Evolutionary conservation across 2,797 vertebrate species (phyloP).

Genomic region (Aldrovandia affinis): DNA sequence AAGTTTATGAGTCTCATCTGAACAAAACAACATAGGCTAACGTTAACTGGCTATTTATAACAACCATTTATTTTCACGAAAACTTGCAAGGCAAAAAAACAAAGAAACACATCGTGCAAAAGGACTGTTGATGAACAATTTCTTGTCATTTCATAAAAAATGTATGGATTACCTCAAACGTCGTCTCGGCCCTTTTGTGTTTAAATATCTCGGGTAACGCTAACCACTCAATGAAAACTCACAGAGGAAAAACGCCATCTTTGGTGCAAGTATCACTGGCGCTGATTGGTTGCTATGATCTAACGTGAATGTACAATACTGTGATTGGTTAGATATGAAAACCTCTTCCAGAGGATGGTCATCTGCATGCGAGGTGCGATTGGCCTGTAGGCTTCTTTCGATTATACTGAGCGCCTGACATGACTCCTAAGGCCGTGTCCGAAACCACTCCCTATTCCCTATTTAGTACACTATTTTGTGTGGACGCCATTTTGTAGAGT

Average conservation of each 20-base stretch:
- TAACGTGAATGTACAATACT: constrained; percentile 37
- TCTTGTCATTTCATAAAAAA: neutral
- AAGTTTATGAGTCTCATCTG: too few relatives aligned
- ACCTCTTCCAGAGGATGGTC: too few relatives aligned
- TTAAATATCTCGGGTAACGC: neutral
- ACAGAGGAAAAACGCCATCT: constrained; percentile 37
- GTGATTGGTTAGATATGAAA: constrained; percentile 52
- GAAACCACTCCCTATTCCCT: too few relatives aligned
- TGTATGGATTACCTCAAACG: neutral
- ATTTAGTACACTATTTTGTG: too few relatives aligned
- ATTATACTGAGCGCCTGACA: too few relatives aligned
- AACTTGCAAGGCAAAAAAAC: neutral
- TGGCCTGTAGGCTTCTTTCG: too few relatives aligned
- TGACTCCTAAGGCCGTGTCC: too few relatives aligned
- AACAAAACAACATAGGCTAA: neutral
- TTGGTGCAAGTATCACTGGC: constrained; percentile 33
- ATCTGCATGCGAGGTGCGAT: too few relatives aligned
- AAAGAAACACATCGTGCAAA: neutral
- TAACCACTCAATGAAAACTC: neutral
- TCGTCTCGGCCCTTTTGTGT: neutral
- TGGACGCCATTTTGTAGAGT: too few relatives aligned
- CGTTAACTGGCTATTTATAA: neutral
- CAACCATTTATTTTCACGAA: too few relatives aligned
- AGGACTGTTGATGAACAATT: neutral
- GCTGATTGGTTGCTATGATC: constrained; percentile 51